Base-by-base conservation (phyloP, 2,888 invertebrate genomes). In the Drosophila paramelanica region DNA sequence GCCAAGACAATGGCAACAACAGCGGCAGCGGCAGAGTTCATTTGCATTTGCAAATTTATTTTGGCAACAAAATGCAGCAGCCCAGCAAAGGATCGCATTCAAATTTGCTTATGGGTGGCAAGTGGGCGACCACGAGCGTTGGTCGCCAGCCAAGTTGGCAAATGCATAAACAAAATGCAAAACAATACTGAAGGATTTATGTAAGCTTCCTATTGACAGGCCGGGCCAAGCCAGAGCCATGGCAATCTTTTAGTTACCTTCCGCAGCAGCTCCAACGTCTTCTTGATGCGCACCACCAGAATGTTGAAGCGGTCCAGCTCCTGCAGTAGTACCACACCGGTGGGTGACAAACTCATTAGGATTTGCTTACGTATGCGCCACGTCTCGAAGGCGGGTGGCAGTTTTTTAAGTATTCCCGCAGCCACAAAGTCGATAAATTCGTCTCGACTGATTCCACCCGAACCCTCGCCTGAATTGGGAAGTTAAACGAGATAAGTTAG, bases 281-380 rank as follows among this genome's bases (percentile, higher is more conserved):
- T 93, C 14, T 93, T 93, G 94, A 98, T 97, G 55, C 94, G 94
- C 11, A 90, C 90, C 55, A 97, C 95, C 0, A 98, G 94, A 20
- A 94, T 93, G 92, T 98, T 98, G 92, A 98, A 98, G 68, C 97
- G 94, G 87, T 98, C 97, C 41, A 98, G 92, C 91, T 98, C 97
- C 93, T 98, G 98, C 55, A 98, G 93, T 52, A 98, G 92, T 1
- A 98, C 98, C 14, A 98, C 96, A 0, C 96, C 95, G 0, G 97
- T 96, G 1, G 98, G 98, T 5, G 96, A 95, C 80, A 98, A 95
- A 77, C 94, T 95, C 92, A 96, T 93, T 86, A 97, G 97, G 90
- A 96, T 96, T 89, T 95, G 95, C 91, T 96, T 96, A 75, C 96
- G 94, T 33, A 97, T 95, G 90, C 95, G 95, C 94, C 95, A 95